Conservation (phyloP, 2,113 vertebrate species). For the Zosterops hypoxanthus region DNA sequence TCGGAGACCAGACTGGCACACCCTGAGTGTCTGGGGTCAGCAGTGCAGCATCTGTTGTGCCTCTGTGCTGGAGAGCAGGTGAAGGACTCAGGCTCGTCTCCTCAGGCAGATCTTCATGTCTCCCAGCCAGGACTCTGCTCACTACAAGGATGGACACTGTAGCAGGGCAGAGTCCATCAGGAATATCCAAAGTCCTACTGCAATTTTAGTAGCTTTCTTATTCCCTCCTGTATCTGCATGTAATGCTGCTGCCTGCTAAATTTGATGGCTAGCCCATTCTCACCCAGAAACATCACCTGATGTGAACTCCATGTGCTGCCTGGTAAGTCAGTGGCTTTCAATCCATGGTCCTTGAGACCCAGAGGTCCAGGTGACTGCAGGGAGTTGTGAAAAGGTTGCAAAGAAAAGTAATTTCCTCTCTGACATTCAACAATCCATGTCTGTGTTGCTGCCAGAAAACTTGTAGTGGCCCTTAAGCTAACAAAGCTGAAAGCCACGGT, state of each 20-base stretch:
- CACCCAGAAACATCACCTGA: not conserved
- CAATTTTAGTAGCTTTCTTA: not conserved
- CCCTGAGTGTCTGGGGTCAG: conserved; percentile 9
- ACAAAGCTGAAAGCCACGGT: not conserved
- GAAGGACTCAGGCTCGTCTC: not conserved
- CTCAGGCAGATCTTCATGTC: not conserved
- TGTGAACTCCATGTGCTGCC: not conserved
- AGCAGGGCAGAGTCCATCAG: not conserved
- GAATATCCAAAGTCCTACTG: not conserved
- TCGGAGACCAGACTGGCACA: not conserved
- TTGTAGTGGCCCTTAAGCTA: conserved; percentile 23
- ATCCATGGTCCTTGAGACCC: not conserved
- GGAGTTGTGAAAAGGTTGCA: not conserved
- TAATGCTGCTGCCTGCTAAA: not conserved
- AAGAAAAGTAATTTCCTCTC: conserved; percentile 47
- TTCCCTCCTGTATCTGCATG: not conserved
- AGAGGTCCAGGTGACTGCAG: not conserved
- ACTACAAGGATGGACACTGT: fast-evolving
- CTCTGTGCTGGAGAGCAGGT: not conserved
- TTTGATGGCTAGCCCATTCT: not conserved
- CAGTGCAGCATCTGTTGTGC: not conserved
- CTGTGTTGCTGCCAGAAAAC: not conserved
- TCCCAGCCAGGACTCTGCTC: not conserved
- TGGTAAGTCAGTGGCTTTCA: not conserved
- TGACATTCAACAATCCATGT: not conserved